Evolutionary conservation across 1,140 invertebrate species (phyloP).

Genomic region (Drosophila busckii): DNA sequence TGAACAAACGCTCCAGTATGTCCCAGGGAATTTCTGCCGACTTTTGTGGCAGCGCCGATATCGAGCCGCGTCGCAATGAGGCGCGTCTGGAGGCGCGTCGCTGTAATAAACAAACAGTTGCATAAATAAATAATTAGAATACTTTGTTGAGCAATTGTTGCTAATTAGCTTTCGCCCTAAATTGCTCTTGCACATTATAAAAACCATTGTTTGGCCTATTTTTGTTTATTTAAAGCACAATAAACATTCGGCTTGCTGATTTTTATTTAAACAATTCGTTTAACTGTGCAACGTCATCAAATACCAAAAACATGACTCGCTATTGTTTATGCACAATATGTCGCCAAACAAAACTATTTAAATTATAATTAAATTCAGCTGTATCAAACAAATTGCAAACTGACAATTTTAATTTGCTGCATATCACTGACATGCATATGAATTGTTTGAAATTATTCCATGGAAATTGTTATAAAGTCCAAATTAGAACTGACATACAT

Average conservation of each 20-base stretch:
- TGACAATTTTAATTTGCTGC: too few relatives aligned
- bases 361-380: too few relatives aligned
- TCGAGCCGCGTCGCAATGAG: constrained; percentile 70
- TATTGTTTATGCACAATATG: too few relatives aligned
- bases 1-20: constrained; percentile 86
- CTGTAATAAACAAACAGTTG: constrained; percentile 32
- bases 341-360: too few relatives aligned
- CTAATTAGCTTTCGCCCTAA: constrained; percentile 5
- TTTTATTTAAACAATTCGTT: constrained; percentile 38
- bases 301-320: too few relatives aligned
- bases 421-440: too few relatives aligned
- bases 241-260: constrained; percentile 42
- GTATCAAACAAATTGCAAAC: too few relatives aligned
- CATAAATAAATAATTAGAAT: constrained; percentile 4
- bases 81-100: constrained; percentile 72
- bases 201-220: constrained; percentile 27
- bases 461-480: too few relatives aligned
- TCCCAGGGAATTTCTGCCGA: constrained; percentile 86
- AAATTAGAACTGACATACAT: too few relatives aligned
- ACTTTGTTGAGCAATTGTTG: background rate
- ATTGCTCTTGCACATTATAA: constrained; percentile 35
- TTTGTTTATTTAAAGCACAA: constrained; percentile 34
- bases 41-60: constrained; percentile 71
- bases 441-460: too few relatives aligned
- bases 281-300: too few relatives aligned